Percentiles rank a stretch among this genome's conserved stretches.
These are phyloP conservation scores for Calosoma granatense DNA, from an alignment of 1,140 invertebrate genomes.

Conservation along the genomic window DNA sequence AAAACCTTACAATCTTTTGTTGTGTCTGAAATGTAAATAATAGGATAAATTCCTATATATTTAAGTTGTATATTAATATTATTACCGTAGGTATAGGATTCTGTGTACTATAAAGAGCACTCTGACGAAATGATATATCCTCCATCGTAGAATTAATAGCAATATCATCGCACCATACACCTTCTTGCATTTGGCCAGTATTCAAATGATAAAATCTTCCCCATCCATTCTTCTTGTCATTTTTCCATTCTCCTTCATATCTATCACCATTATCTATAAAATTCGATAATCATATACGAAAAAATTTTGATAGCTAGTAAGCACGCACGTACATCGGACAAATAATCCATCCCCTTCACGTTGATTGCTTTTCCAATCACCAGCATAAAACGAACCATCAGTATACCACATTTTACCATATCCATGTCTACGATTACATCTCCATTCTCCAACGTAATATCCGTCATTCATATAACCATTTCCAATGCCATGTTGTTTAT, in stretches of 20 bases:
- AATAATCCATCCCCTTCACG: constrained; percentile 39
- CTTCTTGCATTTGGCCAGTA: constrained; percentile 49
- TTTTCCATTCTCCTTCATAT: constrained; percentile 48
- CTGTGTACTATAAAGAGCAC: constrained; percentile 37
- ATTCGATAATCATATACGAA: constrained; percentile 20
- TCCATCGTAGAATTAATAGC: constrained; percentile 41
- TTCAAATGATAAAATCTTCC: constrained; percentile 48
- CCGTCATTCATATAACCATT: constrained; percentile 14
- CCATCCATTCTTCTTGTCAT: constrained; percentile 43
- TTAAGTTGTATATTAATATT: too few relatives aligned
- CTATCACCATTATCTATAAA: constrained; percentile 40
- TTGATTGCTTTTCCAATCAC: constrained; percentile 36
- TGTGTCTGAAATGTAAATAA: too few relatives aligned
- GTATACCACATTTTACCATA: constrained; percentile 51
- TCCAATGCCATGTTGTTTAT: constrained; percentile 11
- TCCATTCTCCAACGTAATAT: constrained; percentile 36
- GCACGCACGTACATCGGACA: constrained; percentile 30
- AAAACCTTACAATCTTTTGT: too few relatives aligned
- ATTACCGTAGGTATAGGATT: constrained; percentile 45
- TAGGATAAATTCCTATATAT: too few relatives aligned
- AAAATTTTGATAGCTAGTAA: constrained; percentile 11
- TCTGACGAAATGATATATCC: constrained; percentile 45
- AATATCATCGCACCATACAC: constrained; percentile 41
- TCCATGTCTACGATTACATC: constrained; percentile 44
- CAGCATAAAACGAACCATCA: constrained; percentile 44